A percentile compares a stretch with the other conserved stretches of the same genome.
Conservation (phyloP, 2,888 invertebrate species). For the Smittia aterrima region DNA sequence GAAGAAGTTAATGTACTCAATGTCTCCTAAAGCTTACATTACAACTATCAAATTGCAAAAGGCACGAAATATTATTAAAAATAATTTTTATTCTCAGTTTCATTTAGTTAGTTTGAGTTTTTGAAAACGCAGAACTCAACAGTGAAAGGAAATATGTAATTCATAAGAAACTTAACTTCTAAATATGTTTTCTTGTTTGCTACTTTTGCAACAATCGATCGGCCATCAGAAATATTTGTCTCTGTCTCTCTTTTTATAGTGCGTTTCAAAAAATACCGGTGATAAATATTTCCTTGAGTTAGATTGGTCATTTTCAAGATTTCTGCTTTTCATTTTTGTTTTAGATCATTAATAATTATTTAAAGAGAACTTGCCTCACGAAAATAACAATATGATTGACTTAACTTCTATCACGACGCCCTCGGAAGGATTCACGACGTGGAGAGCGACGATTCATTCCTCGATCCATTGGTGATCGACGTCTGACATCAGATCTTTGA, state of each 20-base stretch:
- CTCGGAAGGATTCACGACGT: background rate
- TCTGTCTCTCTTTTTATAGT: too few species aligned
- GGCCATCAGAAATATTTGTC: too few species aligned
- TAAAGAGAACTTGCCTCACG: background rate
- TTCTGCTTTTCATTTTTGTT: background rate
- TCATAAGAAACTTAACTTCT: background rate
- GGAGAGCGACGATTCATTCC: background rate
- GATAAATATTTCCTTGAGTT: background rate
- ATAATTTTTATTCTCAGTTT: too few species aligned
- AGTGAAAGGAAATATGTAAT: background rate
- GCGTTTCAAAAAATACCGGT: background rate
- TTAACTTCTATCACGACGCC: conserved; percentile 21
- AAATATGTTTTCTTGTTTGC: background rate
- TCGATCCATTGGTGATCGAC: background rate
- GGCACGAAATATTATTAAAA: too few species aligned
- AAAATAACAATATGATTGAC: background rate
- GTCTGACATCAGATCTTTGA: background rate
- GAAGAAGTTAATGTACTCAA: too few species aligned
- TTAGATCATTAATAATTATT: background rate
- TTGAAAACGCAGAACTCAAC: background rate
- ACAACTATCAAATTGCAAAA: too few species aligned
- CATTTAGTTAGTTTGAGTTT: too few species aligned
- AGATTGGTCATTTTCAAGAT: background rate
- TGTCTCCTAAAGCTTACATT: too few species aligned
- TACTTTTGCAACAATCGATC: too few species aligned